These are phyloP conservation scores for Nephrotoma guestfalica DNA, from an alignment of 2,888 invertebrate species.

Conservation along the genomic window DNA sequence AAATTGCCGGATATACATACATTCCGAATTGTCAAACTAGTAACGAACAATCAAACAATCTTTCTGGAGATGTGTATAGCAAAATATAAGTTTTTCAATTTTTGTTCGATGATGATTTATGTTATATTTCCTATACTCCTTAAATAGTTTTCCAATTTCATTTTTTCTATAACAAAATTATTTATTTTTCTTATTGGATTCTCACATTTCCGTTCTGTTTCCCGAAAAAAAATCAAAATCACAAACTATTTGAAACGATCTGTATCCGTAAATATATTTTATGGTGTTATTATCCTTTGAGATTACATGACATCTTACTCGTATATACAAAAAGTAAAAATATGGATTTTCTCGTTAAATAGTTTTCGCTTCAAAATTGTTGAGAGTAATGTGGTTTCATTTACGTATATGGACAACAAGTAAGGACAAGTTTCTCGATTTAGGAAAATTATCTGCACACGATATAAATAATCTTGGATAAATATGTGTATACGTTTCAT, in stretches of 20 bases:
- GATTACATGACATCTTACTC: background rate
- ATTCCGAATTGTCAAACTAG: background rate
- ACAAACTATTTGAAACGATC: background rate
- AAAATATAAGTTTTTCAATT: background rate
- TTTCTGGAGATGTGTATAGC: background rate
- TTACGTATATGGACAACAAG: background rate
- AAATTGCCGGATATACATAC: background rate
- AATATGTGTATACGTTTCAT: background rate
- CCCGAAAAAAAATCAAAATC: background rate
- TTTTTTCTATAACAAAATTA: background rate
- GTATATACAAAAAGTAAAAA: no score
- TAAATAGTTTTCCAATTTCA: background rate
- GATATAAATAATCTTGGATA: background rate
- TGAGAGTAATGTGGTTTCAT: background rate
- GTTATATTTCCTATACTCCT: background rate
- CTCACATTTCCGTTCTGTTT: background rate
- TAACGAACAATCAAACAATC: background rate
- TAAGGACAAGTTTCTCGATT: background rate
- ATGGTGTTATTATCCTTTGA: background rate
- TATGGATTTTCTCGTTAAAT: background rate
- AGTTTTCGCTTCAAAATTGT: background rate
- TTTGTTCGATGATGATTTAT: background rate
- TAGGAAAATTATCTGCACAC: background rate
- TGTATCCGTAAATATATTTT: background rate
- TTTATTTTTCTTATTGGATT: background rate